Percentiles rank a stretch among this genome's conserved stretches.
Conservation (phyloP, 1,140 invertebrate species). For the Diorhabda elongata region DNA sequence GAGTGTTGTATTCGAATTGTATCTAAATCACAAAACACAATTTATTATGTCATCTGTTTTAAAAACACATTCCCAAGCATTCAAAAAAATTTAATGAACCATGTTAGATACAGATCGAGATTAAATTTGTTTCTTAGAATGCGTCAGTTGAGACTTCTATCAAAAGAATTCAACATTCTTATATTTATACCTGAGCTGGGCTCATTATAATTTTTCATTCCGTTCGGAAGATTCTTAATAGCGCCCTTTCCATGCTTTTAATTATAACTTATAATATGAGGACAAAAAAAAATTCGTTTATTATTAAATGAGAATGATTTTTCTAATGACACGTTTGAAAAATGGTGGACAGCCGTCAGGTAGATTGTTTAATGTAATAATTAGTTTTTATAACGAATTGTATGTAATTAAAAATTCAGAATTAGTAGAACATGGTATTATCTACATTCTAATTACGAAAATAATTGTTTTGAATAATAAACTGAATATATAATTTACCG, state of each 20-base stretch:
- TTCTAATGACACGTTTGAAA: not conserved
- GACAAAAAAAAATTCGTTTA: slow-evolving; percentile 2
- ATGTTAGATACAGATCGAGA: not conserved
- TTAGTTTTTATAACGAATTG: not conserved
- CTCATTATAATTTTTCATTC: not conserved
- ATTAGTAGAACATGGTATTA: slow-evolving; percentile 1
- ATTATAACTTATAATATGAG: not conserved
- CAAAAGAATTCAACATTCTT: not conserved
- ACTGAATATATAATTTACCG: not conserved
- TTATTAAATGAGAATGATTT: not conserved
- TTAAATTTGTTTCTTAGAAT: slow-evolving; percentile 1
- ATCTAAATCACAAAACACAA: not conserved
- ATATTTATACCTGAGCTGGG: not conserved
- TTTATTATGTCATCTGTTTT: slow-evolving; percentile 3
- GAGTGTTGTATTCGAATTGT: not conserved
- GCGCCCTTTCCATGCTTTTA: slow-evolving; percentile 1
- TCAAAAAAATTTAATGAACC: slow-evolving; percentile 1
- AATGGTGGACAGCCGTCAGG: slow-evolving; percentile 1
- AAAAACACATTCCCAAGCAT: not conserved
- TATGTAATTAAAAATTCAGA: slow-evolving; percentile 1
- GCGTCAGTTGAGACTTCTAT: not conserved
- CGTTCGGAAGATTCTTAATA: not conserved
- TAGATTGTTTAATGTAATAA: not conserved
- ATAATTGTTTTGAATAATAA: not conserved
- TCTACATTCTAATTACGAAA: not conserved